Evolutionary conservation across 2,113 vertebrate genomes (phyloP).

Genomic region (Pseudorhombus dupliciocellatus): DNA sequence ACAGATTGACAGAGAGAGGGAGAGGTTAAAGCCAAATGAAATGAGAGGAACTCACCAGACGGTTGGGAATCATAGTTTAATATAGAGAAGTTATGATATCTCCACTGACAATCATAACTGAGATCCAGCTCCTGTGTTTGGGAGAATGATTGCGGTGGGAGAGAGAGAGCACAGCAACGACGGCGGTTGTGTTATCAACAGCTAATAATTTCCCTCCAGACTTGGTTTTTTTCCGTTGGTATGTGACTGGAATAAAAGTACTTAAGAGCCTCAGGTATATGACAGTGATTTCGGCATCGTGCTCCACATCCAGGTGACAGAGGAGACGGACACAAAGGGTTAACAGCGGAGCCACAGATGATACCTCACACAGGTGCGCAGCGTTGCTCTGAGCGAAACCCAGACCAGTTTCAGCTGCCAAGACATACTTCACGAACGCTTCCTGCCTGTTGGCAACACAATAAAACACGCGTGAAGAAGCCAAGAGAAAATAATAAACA

Average conservation of each 20-base stretch:
- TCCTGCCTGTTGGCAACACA: constrained; percentile 80
- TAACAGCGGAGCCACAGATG: not conserved
- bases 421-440: constrained; percentile 87
- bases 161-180: constrained; percentile 21
- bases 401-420: constrained; percentile 92
- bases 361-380: constrained; percentile 90
- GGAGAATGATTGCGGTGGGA: constrained; percentile 28
- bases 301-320: constrained; percentile 18
- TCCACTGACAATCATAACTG: constrained; percentile 86
- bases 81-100: constrained; percentile 92
- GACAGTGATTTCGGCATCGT: not conserved
- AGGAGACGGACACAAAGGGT: not conserved
- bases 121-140: constrained; percentile 82
- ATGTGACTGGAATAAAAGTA: constrained; percentile 27
- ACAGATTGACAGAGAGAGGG: constrained; percentile 28
- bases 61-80: constrained; percentile 87
- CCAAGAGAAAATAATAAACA: not conserved
- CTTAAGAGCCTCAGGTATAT: constrained; percentile 23
- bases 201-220: constrained; percentile 38
- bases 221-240: constrained; percentile 10
- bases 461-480: not conserved
- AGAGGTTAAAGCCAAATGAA: constrained; percentile 48
- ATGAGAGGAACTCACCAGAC: constrained; percentile 82
- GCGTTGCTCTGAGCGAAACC: constrained; percentile 92
- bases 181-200: constrained; percentile 38